These are phyloP conservation scores for Corapipo altera DNA, from an alignment of 2,113 vertebrate species.

Conservation along the genomic window DNA sequence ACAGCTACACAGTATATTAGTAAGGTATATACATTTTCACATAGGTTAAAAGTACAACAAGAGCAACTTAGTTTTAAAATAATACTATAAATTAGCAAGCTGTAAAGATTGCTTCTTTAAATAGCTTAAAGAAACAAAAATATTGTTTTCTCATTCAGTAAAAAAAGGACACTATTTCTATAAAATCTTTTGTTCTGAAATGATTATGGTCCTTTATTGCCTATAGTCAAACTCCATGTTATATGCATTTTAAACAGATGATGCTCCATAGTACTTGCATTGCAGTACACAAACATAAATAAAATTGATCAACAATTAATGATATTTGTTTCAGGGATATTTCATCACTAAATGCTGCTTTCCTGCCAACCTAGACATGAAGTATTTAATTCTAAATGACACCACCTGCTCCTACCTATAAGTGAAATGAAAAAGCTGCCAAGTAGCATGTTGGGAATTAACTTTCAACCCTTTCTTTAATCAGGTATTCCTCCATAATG, in stretches of 20 bases:
- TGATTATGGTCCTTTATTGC: neutral
- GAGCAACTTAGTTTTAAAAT: neutral
- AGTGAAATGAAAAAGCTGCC: slow-evolving; percentile 71
- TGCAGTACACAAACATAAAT: slow-evolving; percentile 56
- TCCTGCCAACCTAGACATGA: slow-evolving; percentile 67
- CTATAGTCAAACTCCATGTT: neutral
- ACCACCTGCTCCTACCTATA: slow-evolving; percentile 76
- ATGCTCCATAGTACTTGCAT: neutral
- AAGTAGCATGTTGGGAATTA: slow-evolving; percentile 70
- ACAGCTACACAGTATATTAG: neutral
- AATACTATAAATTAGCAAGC: neutral
- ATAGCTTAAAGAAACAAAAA: slow-evolving; percentile 32
- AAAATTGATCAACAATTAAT: slow-evolving; percentile 69
- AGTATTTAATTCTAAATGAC: slow-evolving; percentile 74
- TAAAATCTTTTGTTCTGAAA: neutral
- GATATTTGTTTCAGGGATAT: slow-evolving; percentile 47
- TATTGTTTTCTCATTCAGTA: neutral
- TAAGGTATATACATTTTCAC: neutral
- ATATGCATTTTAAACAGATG: neutral
- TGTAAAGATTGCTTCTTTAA: neutral
- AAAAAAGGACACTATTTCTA: neutral
- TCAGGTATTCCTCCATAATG: slow-evolving; percentile 40
- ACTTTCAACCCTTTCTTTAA: slow-evolving; percentile 64
- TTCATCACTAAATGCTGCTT: slow-evolving; percentile 58
- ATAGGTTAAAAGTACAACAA: slow-evolving; percentile 1